phyloP scores from a whole-genome alignment of 2,113 vertebrate species.

The Myiozetetes cayanensis region DNA sequence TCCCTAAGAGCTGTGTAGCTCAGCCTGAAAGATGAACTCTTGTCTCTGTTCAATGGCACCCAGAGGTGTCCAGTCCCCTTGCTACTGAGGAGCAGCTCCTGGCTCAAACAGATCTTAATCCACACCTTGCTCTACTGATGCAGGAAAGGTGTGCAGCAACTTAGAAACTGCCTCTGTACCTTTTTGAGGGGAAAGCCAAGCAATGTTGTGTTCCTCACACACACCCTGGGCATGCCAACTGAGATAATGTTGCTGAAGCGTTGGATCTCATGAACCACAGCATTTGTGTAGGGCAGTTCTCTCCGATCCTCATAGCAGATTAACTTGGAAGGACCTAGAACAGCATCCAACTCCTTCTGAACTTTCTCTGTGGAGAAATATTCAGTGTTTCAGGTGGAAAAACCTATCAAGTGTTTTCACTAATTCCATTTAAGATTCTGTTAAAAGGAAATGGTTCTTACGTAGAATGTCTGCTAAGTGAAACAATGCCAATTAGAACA shows the following conservation, averaged over 20 bases:
- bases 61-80: not conserved
- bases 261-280: slow-evolving; percentile 58
- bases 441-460: not conserved
- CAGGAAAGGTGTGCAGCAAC: not conserved
- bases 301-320: slow-evolving; percentile 45
- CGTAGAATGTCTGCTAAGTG: not conserved
- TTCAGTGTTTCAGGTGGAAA: not conserved
- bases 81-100: not conserved
- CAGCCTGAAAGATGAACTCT: not conserved
- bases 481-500: not conserved
- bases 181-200: slow-evolving; percentile 37
- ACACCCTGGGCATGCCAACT: slow-evolving; percentile 28
- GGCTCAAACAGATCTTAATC: not conserved
- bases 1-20: not conserved
- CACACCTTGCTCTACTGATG: not conserved
- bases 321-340: slow-evolving; percentile 1
- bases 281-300: slow-evolving; percentile 49
- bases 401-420: not conserved
- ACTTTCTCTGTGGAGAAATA: slow-evolving; percentile 50
- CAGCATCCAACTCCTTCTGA: slow-evolving; percentile 61
- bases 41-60: not conserved
- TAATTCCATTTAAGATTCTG: not conserved
- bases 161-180: slow-evolving; percentile 8
- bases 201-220: slow-evolving; percentile 41
- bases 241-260: slow-evolving; percentile 54